Evolutionary conservation across 1,140 invertebrate genomes (phyloP).

Genomic region (Ridgeia piscesae): DNA sequence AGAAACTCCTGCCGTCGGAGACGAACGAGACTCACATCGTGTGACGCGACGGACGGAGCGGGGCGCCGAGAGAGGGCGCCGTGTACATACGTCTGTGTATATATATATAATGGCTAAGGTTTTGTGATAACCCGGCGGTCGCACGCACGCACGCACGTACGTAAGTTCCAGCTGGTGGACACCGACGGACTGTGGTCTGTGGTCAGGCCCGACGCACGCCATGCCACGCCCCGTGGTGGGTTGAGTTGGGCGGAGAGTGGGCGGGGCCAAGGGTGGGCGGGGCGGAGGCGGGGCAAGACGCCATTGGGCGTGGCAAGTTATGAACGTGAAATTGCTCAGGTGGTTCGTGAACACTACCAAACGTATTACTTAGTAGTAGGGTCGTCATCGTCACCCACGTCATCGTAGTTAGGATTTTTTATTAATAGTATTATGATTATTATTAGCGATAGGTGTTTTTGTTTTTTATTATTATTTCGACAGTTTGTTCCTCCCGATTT

Average conservation of each 20-base stretch:
- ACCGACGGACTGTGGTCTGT: background rate
- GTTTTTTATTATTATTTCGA: background rate
- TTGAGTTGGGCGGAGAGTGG: too few relatives aligned
- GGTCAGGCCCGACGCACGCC: background rate
- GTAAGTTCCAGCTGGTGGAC: background rate
- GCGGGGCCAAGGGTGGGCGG: too few relatives aligned
- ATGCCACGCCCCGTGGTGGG: background rate
- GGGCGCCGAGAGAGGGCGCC: background rate
- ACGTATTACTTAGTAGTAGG: background rate
- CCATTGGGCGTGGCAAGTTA: background rate
- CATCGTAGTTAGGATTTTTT: background rate
- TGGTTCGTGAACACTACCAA: background rate
- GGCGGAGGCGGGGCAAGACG: too few relatives aligned
- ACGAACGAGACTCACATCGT: background rate
- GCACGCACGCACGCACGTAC: background rate
- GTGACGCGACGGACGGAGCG: background rate
- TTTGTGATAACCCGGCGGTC: background rate
- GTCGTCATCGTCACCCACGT: background rate
- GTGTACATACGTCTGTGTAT: background rate
- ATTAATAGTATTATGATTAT: too few relatives aligned
- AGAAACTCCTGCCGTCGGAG: conserved; percentile 26
- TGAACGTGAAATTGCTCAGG: background rate
- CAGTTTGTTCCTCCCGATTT: background rate
- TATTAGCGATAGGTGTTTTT: background rate
- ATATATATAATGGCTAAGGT: background rate